phyloP scores from a whole-genome alignment of 2,113 vertebrate genomes.

The Campylorhamphus procurvoides region DNA sequence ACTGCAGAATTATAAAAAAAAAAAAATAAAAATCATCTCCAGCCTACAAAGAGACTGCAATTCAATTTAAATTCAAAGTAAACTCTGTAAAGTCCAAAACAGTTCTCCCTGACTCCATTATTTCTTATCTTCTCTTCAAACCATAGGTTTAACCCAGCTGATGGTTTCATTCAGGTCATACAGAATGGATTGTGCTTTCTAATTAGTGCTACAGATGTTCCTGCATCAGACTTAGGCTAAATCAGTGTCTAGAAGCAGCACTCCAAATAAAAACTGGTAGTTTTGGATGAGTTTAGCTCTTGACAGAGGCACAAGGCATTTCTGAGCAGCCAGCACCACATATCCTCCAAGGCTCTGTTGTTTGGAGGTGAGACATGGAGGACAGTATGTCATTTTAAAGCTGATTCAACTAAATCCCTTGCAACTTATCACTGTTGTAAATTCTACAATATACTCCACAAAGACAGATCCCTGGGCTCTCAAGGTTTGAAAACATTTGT shows the following conservation, averaged over 20 bases:
- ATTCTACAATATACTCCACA: background rate
- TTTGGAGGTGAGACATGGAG: background rate
- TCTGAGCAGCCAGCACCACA: background rate
- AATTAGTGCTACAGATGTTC: background rate
- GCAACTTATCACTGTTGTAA: background rate
- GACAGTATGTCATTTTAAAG: background rate
- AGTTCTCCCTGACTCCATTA: background rate
- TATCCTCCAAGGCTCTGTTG: background rate
- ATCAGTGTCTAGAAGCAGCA: fast-evolving
- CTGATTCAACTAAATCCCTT: background rate
- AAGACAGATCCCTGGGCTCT: background rate
- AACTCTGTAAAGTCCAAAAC: background rate
- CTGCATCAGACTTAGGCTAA: background rate
- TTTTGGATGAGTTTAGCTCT: background rate
- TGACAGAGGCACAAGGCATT: background rate
- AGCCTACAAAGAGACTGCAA: background rate
- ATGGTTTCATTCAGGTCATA: background rate
- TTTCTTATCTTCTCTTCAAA: background rate
- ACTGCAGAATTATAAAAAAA: background rate
- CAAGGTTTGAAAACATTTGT: background rate
- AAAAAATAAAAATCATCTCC: background rate
- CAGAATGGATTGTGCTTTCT: background rate
- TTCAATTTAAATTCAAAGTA: background rate
- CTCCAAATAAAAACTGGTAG: background rate
- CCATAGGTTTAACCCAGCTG: background rate